phyloP scores from a whole-genome alignment of 53 echinoderm and acorn worm species.

The Crossaster papposus region DNA sequence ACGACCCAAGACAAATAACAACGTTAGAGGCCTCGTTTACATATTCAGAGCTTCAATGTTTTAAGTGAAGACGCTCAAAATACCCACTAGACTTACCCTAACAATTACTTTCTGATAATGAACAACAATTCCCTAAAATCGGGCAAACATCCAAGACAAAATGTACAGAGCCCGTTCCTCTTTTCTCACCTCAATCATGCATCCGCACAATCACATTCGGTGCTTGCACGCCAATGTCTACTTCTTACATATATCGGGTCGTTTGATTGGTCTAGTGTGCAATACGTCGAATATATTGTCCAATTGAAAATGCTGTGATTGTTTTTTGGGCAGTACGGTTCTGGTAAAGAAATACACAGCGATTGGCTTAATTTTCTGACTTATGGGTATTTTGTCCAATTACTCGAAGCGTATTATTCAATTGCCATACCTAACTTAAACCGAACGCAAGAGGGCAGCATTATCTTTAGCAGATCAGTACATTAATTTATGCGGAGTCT shows the following conservation, averaged over 20 bases:
- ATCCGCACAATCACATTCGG: not conserved
- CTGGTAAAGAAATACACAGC: not conserved
- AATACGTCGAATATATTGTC: not conserved
- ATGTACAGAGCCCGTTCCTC: no score
- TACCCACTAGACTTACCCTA: no score
- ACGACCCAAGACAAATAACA: no score
- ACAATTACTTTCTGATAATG: no score
- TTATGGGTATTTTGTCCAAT: not conserved
- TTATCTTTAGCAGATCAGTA: not conserved
- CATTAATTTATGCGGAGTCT: not conserved
- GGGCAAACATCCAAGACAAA: no score
- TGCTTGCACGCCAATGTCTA: not conserved
- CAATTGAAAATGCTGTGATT: slow-evolving; percentile 5
- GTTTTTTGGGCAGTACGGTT: not conserved
- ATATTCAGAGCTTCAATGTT: no score
- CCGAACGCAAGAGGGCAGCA: slow-evolving; percentile 17
- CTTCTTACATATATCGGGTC: not conserved
- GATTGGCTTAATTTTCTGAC: not conserved
- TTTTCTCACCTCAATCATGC: not conserved
- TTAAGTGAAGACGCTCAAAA: no score
- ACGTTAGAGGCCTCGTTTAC: no score
- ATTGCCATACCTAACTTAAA: not conserved
- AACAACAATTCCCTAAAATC: no score
- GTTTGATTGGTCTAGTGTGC: slow-evolving; percentile 6
- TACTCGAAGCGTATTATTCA: not conserved